A percentile compares a stretch with the other conserved stretches of the same genome.
Conservation (phyloP, 2,888 invertebrate species). For the Deroplatys truncata region DNA sequence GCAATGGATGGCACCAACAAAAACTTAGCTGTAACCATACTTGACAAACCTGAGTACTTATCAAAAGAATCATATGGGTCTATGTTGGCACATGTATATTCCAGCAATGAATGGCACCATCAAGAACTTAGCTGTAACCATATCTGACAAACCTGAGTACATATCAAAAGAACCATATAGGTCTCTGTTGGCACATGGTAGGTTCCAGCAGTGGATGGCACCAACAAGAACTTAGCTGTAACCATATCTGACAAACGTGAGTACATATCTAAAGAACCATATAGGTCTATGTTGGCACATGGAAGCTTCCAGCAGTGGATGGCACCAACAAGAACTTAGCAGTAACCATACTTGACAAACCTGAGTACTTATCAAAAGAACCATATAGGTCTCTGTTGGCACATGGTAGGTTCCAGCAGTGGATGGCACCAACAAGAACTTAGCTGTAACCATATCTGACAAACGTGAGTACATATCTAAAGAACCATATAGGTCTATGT, state of each 20-base stretch:
- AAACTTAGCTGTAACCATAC: conserved; percentile 68
- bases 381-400: conserved; percentile 96
- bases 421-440: conserved; percentile 88
- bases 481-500: conserved; percentile 95
- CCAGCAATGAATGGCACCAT: conserved; percentile 82
- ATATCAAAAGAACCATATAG: conserved; percentile 88
- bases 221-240: conserved; percentile 95
- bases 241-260: no score
- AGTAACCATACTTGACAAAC: no score
- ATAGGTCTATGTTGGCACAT: conserved; percentile 90
- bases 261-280: conserved; percentile 86
- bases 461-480: no score
- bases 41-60: conserved; percentile 39
- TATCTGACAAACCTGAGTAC: no score
- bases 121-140: no score
- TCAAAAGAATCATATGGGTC: conserved; percentile 95
- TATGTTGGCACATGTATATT: conserved; percentile 82
- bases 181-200: conserved; percentile 85
- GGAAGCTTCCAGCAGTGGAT: conserved; percentile 95
- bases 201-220: conserved; percentile 93
- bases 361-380: conserved; percentile 76
- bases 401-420: conserved; percentile 91
- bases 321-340: conserved; percentile 89
- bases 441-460: conserved; percentile 97
- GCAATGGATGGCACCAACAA: conserved; percentile 91